These are phyloP conservation scores for Lepidocolaptes lacrymiger DNA, from an alignment of 2,797 vertebrate species.

Conservation along the genomic window DNA sequence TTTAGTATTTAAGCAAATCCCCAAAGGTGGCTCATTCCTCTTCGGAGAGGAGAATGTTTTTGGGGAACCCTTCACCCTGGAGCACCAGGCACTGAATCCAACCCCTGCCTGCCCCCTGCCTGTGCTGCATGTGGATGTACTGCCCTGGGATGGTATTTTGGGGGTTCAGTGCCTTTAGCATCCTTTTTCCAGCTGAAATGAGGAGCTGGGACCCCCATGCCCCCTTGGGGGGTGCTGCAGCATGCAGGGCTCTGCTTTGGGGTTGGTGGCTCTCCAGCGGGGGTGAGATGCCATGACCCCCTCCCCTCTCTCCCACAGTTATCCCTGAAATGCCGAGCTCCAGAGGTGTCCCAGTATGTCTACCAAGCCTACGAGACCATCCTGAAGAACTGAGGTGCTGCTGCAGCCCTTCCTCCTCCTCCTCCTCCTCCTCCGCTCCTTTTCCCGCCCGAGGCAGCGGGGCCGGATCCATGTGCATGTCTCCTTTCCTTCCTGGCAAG, in stretches of 20 bases:
- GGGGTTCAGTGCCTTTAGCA: background rate
- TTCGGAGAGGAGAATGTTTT: background rate
- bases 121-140: slow-evolving; percentile 3
- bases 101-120: background rate
- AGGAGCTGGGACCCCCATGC: background rate
- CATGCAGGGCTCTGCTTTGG: slow-evolving; percentile 1
- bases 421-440: background rate
- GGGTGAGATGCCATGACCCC: fast-evolving
- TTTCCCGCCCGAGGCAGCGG: background rate
- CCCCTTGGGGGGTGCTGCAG: background rate
- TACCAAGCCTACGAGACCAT: slow-evolving; percentile 92
- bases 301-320: slow-evolving; percentile 75
- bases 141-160: background rate
- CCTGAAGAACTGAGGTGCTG: slow-evolving; percentile 89
- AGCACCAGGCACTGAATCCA: background rate
- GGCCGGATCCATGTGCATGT: slow-evolving; percentile 42
- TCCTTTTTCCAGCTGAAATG: background rate
- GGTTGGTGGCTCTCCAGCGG: fast-evolving
- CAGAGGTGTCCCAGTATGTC: slow-evolving; percentile 90
- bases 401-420: background rate
- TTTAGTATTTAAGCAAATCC: background rate
- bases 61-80: background rate
- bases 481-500: background rate
- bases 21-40: fast-evolving
- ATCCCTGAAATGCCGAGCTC: slow-evolving; percentile 92